A percentile compares a stretch with the other conserved stretches of the same genome.
Evolutionary conservation across 1,140 invertebrate genomes (phyloP).

Genomic region (Leptestheria dahalacensis): DNA sequence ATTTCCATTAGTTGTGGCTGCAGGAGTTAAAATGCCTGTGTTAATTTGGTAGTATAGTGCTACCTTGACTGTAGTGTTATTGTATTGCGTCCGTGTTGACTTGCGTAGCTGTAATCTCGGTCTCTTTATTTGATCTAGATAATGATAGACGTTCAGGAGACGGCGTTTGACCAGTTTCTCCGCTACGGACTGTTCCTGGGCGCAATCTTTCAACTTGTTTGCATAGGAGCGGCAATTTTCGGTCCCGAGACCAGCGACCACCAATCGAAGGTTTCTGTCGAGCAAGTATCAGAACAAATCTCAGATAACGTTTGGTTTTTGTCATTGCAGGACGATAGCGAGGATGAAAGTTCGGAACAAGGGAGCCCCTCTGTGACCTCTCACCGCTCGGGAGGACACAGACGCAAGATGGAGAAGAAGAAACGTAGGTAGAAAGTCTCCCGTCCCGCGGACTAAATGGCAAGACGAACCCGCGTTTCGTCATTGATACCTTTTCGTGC

Average conservation of each 20-base stretch:
- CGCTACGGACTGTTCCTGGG: slow-evolving; percentile 48
- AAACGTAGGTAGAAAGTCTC: slow-evolving; percentile 33
- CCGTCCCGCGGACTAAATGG: no score
- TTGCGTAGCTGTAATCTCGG: no score
- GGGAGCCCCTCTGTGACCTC: slow-evolving; percentile 40
- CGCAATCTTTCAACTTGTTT: slow-evolving; percentile 49
- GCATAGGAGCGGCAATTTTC: slow-evolving; percentile 47
- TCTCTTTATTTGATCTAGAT: no score
- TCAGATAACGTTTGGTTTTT: slow-evolving; percentile 4
- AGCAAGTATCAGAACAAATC: slow-evolving; percentile 8
- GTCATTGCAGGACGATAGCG: slow-evolving; percentile 29
- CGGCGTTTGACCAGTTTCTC: slow-evolving; percentile 45
- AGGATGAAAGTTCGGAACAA: slow-evolving; percentile 38
- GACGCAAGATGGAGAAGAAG: slow-evolving; percentile 38
- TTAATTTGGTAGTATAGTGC: no score
- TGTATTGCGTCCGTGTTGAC: no score
- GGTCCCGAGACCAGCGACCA: slow-evolving; percentile 31
- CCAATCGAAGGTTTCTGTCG: slow-evolving; percentile 21
- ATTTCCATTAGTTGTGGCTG: no score
- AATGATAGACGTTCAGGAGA: slow-evolving; percentile 24
- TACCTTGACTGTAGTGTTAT: no score
- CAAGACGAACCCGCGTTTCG: no score
- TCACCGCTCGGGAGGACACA: slow-evolving; percentile 31
- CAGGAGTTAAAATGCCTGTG: no score
- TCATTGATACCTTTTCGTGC: no score